These are phyloP conservation scores for Trematomus bernacchii DNA, from an alignment of 2,797 vertebrate genomes.

Conservation along the genomic window DNA sequence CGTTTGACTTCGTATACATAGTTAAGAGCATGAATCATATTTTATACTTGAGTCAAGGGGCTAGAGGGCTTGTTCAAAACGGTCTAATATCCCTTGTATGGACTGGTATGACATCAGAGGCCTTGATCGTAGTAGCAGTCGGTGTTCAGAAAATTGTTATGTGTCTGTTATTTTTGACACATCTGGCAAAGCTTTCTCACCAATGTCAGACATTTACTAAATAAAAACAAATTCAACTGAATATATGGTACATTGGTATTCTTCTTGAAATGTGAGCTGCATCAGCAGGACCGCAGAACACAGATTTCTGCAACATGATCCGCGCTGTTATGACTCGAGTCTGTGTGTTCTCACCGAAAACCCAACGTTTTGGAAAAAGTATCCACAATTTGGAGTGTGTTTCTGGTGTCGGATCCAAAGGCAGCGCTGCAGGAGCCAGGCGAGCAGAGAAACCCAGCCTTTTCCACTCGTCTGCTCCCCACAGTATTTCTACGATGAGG, in stretches of 20 bases:
- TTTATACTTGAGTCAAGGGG: not conserved
- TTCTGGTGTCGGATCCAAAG: conserved; percentile 47
- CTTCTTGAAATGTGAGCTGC: conserved; percentile 25
- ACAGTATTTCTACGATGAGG: conserved; percentile 46
- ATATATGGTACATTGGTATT: not conserved
- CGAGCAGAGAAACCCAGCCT: conserved; percentile 26
- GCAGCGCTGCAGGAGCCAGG: conserved; percentile 38
- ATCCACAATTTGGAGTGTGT: conserved; percentile 18
- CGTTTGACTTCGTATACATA: not conserved
- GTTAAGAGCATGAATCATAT: not conserved
- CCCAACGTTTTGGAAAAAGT: conserved; percentile 42
- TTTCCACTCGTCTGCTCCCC: conserved; percentile 34
- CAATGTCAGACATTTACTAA: conserved; percentile 8
- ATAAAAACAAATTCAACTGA: not conserved
- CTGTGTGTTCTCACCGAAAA: conserved; percentile 47
- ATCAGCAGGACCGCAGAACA: conserved; percentile 28
- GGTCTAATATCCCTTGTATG: not conserved
- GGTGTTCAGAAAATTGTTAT: not conserved
- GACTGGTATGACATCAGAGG: not conserved
- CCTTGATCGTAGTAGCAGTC: not conserved
- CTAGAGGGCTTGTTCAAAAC: not conserved
- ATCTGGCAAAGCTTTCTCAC: conserved; percentile 9
- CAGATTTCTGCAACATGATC: conserved; percentile 42
- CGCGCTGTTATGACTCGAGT: conserved; percentile 28
- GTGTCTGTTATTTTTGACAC: conserved; percentile 1